Evolutionary conservation across 2,888 invertebrate genomes (phyloP).

Genomic region (Temnothorax ravouxi): DNA sequence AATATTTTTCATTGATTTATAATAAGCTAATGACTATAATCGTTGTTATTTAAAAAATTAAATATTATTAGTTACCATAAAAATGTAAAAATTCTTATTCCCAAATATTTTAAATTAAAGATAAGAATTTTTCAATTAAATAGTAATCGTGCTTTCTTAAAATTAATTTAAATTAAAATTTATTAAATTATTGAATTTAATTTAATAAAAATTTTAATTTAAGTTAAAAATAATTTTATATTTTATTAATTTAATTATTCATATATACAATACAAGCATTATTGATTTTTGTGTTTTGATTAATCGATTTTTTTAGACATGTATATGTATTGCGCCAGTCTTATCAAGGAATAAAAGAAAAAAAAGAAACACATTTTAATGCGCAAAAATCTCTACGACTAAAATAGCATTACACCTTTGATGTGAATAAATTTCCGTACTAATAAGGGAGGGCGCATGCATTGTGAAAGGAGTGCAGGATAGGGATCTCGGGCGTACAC

Average conservation of each 20-base stretch:
- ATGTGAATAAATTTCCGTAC: constrained; percentile 58
- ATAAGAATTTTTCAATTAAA: not conserved
- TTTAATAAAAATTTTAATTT: not conserved
- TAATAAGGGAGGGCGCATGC: constrained; percentile 37
- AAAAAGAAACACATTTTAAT: not conserved
- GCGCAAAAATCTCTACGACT: constrained; percentile 21
- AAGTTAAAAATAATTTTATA: not conserved
- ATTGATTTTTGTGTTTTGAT: not conserved
- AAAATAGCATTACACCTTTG: constrained; percentile 55
- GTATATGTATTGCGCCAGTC: not conserved
- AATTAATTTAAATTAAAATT: constrained; percentile 19
- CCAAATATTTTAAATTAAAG: not conserved
- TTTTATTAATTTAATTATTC: not conserved
- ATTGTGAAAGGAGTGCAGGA: constrained; percentile 34
- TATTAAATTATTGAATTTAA: not conserved
- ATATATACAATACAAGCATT: not conserved
- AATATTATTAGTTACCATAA: not conserved
- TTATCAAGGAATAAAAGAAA: not conserved
- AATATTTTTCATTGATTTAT: not conserved
- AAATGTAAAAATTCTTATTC: not conserved
- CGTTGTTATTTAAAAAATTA: not conserved
- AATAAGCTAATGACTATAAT: not conserved
- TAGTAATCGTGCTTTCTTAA: not conserved
- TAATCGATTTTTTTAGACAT: not conserved
- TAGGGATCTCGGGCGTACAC: constrained; percentile 66